Conservation (phyloP, 2,888 invertebrate species). For the Caradrina clavipalpis region DNA sequence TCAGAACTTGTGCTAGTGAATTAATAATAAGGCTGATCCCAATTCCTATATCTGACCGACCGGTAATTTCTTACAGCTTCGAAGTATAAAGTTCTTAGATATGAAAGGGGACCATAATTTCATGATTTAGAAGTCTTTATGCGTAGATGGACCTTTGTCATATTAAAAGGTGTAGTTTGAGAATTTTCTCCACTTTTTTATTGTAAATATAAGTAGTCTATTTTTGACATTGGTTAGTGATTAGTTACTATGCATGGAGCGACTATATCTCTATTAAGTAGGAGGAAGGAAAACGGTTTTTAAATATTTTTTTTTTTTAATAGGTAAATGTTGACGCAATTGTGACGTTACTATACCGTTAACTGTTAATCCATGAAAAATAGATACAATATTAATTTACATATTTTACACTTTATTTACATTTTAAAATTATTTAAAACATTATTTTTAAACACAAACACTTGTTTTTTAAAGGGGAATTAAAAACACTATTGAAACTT, state of each 20-base stretch:
- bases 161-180: neutral
- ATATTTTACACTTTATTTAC: slow-evolving; percentile 46
- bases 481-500: slow-evolving; percentile 11
- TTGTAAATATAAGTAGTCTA: neutral
- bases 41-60: neutral
- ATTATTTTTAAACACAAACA: slow-evolving; percentile 34
- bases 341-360: slow-evolving; percentile 37
- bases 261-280: neutral
- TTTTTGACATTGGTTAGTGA: neutral
- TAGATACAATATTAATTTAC: slow-evolving; percentile 2
- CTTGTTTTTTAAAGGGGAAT: slow-evolving; percentile 1
- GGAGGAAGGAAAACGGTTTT: slow-evolving; percentile 17
- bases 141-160: neutral
- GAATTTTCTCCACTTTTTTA: neutral
- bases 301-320: neutral
- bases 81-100: no score
- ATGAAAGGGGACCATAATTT: no score
- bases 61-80: no score
- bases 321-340: neutral
- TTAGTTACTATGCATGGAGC: neutral
- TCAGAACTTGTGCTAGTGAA: no score
- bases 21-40: no score
- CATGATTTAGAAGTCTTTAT: no score
- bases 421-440: slow-evolving; percentile 13
- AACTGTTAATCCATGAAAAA: slow-evolving; percentile 29